Base-by-base conservation (phyloP, 2,797 vertebrate genomes). In the Knipowitschia caucasica region DNA sequence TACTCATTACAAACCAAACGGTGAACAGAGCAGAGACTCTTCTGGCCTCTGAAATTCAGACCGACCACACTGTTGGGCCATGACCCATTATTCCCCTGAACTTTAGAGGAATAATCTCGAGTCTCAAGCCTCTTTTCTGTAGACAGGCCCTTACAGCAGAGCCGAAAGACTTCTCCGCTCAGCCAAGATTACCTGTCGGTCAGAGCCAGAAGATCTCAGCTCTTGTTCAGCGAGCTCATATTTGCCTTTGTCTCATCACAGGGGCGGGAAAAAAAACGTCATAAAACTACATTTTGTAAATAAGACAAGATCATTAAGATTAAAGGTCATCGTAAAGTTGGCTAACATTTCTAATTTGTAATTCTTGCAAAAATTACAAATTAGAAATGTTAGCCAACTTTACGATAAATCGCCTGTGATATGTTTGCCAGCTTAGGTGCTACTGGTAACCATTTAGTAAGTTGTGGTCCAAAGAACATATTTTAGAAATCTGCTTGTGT, bases 171-270 rank as follows among this genome's bases (percentile, higher is more conserved):
- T 96, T 64, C 84, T 83, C 89, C 84, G 75, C 78, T 52, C 88
- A 91, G 83, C 96, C 95, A 98, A 98, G 94, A 98, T 92, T 96
- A 95, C 94, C 95, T 91, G 92, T 91, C 93, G 50, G 20, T 84
- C 64, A 67, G 59, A 81, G 69, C 86, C 78, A 86, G 78, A 67
- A 80, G 62, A 69, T 57, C 73, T 80, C 84, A 71, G 8, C 67
- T 57, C 75, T 88, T 75, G 44, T 78, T 90, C 80, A 84, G 77
- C 75, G 11, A 73, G 90, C 91, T 98, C 93, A 78, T 91, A 93
- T 90, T 92, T 88, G 94, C 95, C 95, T 93, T 92, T 85, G 89
- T 90, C 82, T 97, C 95, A 96, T 98, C 95, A 98, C 17, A 25
- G 79, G 79, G 78, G n/a, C n/a, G n/a, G n/a, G 77, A 64, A 5